Conservation (phyloP, 23 tunicate species). For the Diplosoma virens region DNA sequence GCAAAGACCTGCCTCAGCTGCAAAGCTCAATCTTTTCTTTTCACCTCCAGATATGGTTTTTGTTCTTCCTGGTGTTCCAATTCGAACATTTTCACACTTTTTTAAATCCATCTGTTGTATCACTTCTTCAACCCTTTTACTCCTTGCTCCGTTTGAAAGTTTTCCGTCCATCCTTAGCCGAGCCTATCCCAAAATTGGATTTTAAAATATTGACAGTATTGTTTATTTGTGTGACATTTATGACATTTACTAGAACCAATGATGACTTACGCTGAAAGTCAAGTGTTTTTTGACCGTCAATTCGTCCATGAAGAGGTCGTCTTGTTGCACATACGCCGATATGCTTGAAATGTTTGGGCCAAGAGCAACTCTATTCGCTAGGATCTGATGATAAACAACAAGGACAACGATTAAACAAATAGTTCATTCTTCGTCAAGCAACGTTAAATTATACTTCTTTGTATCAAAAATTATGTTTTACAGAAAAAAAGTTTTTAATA, state of each 20-base stretch:
- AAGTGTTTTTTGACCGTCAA: constrained; percentile 83
- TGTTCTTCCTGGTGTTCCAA: constrained; percentile 61
- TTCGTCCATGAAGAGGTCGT: constrained; percentile 88
- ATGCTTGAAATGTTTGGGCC: constrained; percentile 55
- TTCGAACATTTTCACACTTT: constrained; percentile 51
- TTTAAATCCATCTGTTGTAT: constrained; percentile 69
- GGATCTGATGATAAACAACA: constrained; percentile 33
- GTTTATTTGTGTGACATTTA: no score
- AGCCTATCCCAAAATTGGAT: no score
- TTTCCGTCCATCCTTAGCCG: constrained; percentile 53
- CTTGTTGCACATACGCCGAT: constrained; percentile 91
- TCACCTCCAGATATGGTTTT: constrained; percentile 87
- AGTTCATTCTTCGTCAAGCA: no score
- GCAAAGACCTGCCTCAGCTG: constrained; percentile 50
- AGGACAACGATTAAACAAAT: no score
- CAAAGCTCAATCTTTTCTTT: constrained; percentile 70
- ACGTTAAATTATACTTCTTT: no score
- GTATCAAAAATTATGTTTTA: no score
- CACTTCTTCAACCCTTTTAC: constrained; percentile 61
- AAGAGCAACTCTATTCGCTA: constrained; percentile 48
- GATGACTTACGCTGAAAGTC: constrained; percentile 49
- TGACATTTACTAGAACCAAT: not conserved
- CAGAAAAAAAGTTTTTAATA: no score
- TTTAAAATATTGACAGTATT: no score
- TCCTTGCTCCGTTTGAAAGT: constrained; percentile 34